Conservation (phyloP, 2,113 vertebrate species). For the Steatornis caripensis region DNA sequence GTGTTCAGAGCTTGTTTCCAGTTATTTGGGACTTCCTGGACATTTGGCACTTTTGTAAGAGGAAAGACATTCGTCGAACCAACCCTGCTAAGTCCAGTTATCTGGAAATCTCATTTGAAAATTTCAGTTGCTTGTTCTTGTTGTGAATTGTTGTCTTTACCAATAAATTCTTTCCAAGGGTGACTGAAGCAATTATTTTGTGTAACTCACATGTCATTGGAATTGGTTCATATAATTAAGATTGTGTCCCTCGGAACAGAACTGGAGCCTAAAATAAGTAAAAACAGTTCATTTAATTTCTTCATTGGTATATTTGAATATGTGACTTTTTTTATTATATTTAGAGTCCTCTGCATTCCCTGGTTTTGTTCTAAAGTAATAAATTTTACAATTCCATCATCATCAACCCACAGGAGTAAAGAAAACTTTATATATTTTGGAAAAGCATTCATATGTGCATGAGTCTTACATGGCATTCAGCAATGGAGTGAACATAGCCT, state of each 20-base stretch:
- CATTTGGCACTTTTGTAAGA: neutral
- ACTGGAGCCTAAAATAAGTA: neutral
- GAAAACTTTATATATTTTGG: neutral
- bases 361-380: neutral
- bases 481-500: neutral
- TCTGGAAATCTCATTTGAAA: neutral
- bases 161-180: neutral
- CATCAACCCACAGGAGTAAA: neutral
- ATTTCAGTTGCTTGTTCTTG: neutral
- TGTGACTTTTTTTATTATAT: neutral
- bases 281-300: neutral
- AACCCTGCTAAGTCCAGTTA: neutral
- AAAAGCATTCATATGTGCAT: neutral
- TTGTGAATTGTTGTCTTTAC: neutral
- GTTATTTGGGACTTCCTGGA: neutral
- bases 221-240: neutral
- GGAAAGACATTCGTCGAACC: rapidly evolving
- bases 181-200: neutral
- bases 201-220: neutral
- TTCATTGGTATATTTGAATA: neutral
- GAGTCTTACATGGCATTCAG: neutral
- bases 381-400: neutral
- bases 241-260: neutral
- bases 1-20: neutral
- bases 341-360: neutral